phyloP scores from a whole-genome alignment of 92 coral and sea anemone genomes.

The Heliopora coerulea region DNA sequence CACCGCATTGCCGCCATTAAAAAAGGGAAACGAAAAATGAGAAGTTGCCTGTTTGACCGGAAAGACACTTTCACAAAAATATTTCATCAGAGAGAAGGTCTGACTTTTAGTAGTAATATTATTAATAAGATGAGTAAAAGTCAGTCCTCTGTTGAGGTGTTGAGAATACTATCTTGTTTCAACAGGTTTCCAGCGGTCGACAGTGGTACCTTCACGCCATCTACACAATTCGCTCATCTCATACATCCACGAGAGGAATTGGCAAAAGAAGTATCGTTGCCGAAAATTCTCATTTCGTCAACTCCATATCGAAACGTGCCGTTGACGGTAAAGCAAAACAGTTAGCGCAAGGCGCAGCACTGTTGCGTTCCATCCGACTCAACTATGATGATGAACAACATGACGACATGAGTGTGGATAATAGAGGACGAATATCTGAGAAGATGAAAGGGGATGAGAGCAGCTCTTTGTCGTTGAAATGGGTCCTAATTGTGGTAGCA shows the following conservation, averaged over 20 bases:
- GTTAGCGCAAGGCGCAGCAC: slow-evolving; percentile 22
- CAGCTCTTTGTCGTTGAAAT: slow-evolving; percentile 62
- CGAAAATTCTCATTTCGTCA: slow-evolving; percentile 11
- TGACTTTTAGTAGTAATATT: not conserved
- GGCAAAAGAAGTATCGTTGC: slow-evolving; percentile 43
- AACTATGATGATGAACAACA: slow-evolving; percentile 62
- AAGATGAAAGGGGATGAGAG: slow-evolving; percentile 41
- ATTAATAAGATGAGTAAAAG: too few species aligned
- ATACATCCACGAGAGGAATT: slow-evolving; percentile 38
- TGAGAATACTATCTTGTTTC: too few species aligned
- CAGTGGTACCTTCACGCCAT: slow-evolving; percentile 98
- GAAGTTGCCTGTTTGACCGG: too few species aligned
- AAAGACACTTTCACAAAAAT: too few species aligned
- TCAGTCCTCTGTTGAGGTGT: not conserved
- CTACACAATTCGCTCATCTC: slow-evolving; percentile 77
- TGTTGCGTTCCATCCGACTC: slow-evolving; percentile 25
- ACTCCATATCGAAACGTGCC: slow-evolving; percentile 22
- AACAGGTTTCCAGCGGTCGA: slow-evolving; percentile 90
- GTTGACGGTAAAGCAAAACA: slow-evolving; percentile 6
- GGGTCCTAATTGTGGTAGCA: slow-evolving; percentile 85
- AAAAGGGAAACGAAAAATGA: too few species aligned
- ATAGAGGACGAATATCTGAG: not conserved
- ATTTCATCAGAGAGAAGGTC: too few species aligned
- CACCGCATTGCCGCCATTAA: too few species aligned
- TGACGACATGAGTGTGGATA: slow-evolving; percentile 37